A percentile compares a stretch with the other conserved stretches of the same genome.
phyloP scores from a whole-genome alignment of 2,113 vertebrate species.

The Theristicus caerulescens region DNA sequence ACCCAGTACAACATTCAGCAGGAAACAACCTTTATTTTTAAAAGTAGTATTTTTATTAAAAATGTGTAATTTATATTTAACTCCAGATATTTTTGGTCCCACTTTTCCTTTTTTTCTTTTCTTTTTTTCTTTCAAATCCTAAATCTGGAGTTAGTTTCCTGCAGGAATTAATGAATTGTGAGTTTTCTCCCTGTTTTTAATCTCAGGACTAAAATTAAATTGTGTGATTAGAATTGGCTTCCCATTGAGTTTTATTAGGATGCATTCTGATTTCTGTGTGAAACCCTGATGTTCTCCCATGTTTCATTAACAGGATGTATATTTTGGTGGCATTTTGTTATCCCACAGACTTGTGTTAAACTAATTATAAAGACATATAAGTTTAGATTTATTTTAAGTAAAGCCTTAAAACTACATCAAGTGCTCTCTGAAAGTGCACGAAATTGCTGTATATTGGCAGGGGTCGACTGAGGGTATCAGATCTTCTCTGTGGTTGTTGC shows the following conservation, averaged over 20 bases:
- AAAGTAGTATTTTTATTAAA: background rate
- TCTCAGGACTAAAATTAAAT: conserved; percentile 48
- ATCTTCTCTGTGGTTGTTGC: background rate
- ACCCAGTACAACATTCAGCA: background rate
- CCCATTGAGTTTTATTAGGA: conserved; percentile 43
- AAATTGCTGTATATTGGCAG: background rate
- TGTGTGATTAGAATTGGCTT: conserved; percentile 29
- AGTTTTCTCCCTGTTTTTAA: background rate
- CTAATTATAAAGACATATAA: conserved; percentile 28
- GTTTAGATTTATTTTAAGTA: conserved; percentile 38
- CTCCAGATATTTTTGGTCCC: background rate
- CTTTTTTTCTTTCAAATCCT: background rate
- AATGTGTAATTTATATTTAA: background rate
- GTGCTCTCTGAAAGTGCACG: background rate
- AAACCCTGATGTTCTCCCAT: conserved; percentile 11
- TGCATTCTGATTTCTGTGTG: background rate
- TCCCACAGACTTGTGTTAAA: background rate
- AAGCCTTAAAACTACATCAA: background rate
- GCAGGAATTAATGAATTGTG: conserved; percentile 49
- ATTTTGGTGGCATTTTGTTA: background rate
- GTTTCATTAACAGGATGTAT: background rate
- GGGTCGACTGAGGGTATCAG: background rate
- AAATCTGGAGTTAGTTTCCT: background rate
- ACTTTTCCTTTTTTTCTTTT: background rate
- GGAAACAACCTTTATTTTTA: background rate